A percentile compares a stretch with the other conserved stretches of the same genome.
These are phyloP conservation scores for Cotesia chilonis DNA, from an alignment of 1,140 invertebrate genomes.

Conservation along the genomic window DNA sequence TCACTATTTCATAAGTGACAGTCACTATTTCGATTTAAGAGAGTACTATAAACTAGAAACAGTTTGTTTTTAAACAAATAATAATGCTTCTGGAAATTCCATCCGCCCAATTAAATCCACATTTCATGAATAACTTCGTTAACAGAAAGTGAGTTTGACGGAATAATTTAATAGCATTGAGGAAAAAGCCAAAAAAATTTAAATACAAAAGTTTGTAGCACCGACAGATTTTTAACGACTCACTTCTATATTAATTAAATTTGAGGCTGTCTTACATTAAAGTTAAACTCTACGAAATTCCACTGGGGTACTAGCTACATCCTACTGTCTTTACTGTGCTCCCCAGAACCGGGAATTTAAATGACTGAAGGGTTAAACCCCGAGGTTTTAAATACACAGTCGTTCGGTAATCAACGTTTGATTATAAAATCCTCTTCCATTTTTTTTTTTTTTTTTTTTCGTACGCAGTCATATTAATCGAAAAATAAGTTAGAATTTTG, in stretches of 20 bases:
- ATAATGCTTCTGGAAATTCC: too few relatives aligned
- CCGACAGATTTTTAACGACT: slow-evolving; percentile 36
- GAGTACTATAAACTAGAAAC: too few relatives aligned
- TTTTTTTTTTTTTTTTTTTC: not conserved
- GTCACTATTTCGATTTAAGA: too few relatives aligned
- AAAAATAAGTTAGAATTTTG: not conserved
- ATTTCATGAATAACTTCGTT: too few relatives aligned
- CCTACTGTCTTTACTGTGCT: slow-evolving; percentile 33
- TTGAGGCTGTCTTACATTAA: slow-evolving; percentile 37
- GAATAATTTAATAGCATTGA: too few relatives aligned
- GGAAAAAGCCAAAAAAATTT: not conserved
- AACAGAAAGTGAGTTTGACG: not conserved
- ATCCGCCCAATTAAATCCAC: too few relatives aligned
- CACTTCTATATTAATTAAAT: slow-evolving; percentile 46
- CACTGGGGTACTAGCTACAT: not conserved
- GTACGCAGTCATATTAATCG: not conserved
- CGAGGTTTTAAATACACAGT: not conserved
- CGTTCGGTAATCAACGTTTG: too few relatives aligned
- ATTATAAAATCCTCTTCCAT: too few relatives aligned
- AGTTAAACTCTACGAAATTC: slow-evolving; percentile 20
- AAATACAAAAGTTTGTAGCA: not conserved
- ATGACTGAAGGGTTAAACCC: slow-evolving; percentile 45
- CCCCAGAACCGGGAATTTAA: slow-evolving; percentile 41
- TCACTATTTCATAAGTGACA: too few relatives aligned
- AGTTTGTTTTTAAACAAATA: too few relatives aligned